Conservation (phyloP, 2,113 vertebrate species). For the Plectropomus leopardus region DNA sequence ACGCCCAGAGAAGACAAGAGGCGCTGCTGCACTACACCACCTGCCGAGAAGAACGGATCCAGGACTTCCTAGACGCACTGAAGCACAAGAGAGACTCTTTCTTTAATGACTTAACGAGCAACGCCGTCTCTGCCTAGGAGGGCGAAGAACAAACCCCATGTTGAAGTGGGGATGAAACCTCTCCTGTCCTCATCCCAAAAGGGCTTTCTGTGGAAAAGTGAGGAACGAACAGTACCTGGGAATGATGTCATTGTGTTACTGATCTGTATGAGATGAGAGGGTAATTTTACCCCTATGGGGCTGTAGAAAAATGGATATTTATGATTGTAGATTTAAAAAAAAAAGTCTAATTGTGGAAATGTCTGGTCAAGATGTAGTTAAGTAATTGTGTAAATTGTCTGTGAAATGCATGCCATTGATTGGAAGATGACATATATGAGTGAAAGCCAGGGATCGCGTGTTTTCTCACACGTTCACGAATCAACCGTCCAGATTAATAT, state of each 20-base stretch:
- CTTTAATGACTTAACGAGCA: conserved; percentile 77
- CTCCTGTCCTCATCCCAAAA: conserved; percentile 63
- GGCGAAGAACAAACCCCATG: conserved; percentile 22
- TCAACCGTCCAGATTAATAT: conserved; percentile 7
- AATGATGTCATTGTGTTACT: conserved; percentile 66
- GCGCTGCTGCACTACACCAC: conserved; percentile 86
- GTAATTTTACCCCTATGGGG: conserved; percentile 83
- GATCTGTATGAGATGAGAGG: conserved; percentile 59
- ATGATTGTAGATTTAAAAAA: conserved; percentile 73
- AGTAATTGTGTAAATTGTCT: conserved; percentile 51
- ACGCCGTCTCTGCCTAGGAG: conserved; percentile 79
- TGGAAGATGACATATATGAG: conserved; percentile 22
- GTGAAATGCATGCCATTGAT: conserved; percentile 63
- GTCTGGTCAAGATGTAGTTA: conserved; percentile 78
- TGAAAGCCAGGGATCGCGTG: conserved; percentile 13
- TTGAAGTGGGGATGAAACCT: conserved; percentile 44
- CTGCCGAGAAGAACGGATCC: conserved; percentile 90
- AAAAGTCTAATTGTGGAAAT: conserved; percentile 58
- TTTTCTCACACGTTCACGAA: conserved; percentile 27
- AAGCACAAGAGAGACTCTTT: conserved; percentile 91
- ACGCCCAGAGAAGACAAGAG: conserved; percentile 83
- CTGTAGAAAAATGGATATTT: conserved; percentile 78
- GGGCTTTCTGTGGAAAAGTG: conserved; percentile 63
- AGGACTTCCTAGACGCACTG: conserved; percentile 89
- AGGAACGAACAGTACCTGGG: conserved; percentile 19